Evolutionary conservation across 2,888 invertebrate genomes (phyloP).

Genomic region (Prostheceraeus crozeri): DNA sequence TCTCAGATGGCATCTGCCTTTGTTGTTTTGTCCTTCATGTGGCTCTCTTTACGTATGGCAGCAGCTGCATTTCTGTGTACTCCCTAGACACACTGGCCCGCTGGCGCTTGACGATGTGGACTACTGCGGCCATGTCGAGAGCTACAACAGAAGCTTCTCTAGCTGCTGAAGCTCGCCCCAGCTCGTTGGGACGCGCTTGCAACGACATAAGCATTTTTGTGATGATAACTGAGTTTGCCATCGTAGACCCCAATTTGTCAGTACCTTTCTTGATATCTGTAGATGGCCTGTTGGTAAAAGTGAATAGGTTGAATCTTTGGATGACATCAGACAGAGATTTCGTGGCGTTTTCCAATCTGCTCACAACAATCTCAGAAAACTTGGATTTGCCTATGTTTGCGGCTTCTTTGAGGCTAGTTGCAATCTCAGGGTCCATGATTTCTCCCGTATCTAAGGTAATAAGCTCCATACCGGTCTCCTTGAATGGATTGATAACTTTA

Average conservation of each 20-base stretch:
- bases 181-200: conserved; percentile 26
- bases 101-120: conserved; percentile 30
- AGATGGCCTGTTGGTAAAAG: conserved; percentile 30
- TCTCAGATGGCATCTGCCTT: conserved; percentile 19
- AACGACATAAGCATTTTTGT: conserved; percentile 31
- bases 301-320: conserved; percentile 13
- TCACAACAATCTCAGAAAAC: conserved; percentile 22
- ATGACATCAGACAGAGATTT: conserved; percentile 29
- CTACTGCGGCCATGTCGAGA: no score
- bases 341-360: conserved; percentile 29
- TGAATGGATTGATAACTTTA: conserved; percentile 31
- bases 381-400: conserved; percentile 23
- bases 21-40: conserved; percentile 16
- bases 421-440: conserved; percentile 30
- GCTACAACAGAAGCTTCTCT: no score
- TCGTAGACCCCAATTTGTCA: conserved; percentile 27
- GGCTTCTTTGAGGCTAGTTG: conserved; percentile 26
- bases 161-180: conserved; percentile 32
- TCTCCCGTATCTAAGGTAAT: conserved; percentile 29
- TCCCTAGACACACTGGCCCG: conserved; percentile 30
- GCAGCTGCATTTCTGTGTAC: conserved; percentile 28
- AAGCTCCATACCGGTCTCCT: conserved; percentile 26
- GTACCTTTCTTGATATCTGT: conserved; percentile 29
- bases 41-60: conserved; percentile 25
- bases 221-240: conserved; percentile 26